phyloP scores from a whole-genome alignment of 1,140 invertebrate species.

The Trichonephila inaurata region DNA sequence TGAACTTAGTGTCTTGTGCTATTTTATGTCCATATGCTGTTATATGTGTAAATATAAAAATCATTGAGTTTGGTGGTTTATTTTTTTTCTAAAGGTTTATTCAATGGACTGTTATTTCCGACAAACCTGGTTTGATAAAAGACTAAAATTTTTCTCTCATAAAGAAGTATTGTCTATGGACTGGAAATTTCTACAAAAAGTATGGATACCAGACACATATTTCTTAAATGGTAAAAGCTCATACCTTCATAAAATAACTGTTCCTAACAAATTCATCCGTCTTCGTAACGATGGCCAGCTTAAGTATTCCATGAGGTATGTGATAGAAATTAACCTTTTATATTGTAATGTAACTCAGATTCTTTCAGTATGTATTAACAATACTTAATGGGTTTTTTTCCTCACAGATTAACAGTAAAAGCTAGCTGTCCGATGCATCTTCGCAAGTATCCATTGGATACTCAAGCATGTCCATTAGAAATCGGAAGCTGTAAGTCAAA shows the following conservation, averaged over 20 bases:
- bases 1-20: too few relatives aligned
- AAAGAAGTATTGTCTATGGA: slow-evolving; percentile 82
- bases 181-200: slow-evolving; percentile 82
- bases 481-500: slow-evolving; percentile 80
- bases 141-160: slow-evolving; percentile 81
- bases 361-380: neutral
- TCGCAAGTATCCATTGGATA: slow-evolving; percentile 81
- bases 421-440: slow-evolving; percentile 82
- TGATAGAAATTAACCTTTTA: neutral
- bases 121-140: slow-evolving; percentile 84
- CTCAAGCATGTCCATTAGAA: slow-evolving; percentile 81
- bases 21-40: too few relatives aligned
- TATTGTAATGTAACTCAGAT: neutral
- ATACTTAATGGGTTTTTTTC: neutral
- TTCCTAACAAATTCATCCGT: slow-evolving; percentile 82
- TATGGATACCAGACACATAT: slow-evolving; percentile 86
- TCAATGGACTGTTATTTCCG: slow-evolving; percentile 86
- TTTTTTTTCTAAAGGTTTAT: slow-evolving; percentile 81
- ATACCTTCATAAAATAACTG: slow-evolving; percentile 82
- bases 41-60: too few relatives aligned
- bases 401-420: slow-evolving; percentile 81
- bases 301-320: slow-evolving; percentile 81
- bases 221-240: slow-evolving; percentile 84
- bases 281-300: slow-evolving; percentile 81
- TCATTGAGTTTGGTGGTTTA: neutral